Base-by-base conservation (phyloP, 1,140 invertebrate species). In the Zaprionus vittiger region DNA sequence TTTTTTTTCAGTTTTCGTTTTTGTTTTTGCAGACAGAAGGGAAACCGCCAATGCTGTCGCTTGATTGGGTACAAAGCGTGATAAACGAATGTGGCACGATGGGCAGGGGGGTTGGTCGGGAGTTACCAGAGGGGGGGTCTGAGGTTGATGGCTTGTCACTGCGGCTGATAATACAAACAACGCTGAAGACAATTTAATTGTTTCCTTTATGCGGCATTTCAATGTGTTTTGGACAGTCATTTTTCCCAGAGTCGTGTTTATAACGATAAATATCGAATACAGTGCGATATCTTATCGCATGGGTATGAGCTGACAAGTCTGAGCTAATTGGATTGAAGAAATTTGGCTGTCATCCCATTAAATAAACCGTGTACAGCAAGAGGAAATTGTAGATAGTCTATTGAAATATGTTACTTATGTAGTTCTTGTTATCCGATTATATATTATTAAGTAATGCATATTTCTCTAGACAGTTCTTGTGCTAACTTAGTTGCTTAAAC, bases 71-170 rank as follows among this genome's bases (percentile, higher is more conserved):
- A 47, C 59, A 47, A 56, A 7, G 47, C 17, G 20, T 22, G 47
- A 52, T 52, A 52, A 52, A 24, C 47, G 17, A 12, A 4, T 11
- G 47, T 0, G 0, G 47, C 0, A 20, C 9, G 38, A 44, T 4
- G 47, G 17, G 3, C 31, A 15, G 15, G 22, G 56, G 4, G 6
- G 52, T n/a, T n/a, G 9, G 9, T 4, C 9, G 31, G 9, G 9
- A 28, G 26, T 28, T 28, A 7, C 15, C 15, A 5, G 17, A 5
- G 20, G 2, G 49, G 20, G 15, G 31, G 5, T 52, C 72, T 63
- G 22, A 56, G 49, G 38, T 74, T 71, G 73, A 75, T 75, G 67
- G 41, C 67, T 75, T 71, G 73, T 75, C 73, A 59, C 47, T 28
- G 57, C 26, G 38, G 54, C 60, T 71, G 73, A 75, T 75, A 75